phyloP scores from a whole-genome alignment of 2,113 vertebrate species.

The Parus major region DNA sequence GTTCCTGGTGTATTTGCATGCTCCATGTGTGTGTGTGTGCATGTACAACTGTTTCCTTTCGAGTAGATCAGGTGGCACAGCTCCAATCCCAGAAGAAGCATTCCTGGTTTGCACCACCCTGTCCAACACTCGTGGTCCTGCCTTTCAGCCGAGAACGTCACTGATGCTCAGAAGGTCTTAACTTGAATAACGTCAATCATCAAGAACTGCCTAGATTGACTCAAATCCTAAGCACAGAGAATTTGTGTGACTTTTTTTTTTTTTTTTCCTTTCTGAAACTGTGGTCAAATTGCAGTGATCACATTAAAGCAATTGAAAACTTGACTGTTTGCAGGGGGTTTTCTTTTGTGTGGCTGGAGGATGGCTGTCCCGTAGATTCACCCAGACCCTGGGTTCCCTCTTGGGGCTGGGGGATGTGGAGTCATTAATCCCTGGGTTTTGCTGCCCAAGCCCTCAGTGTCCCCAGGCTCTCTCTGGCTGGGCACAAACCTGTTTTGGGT shows the following conservation, averaged over 20 bases:
- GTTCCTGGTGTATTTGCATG: slow-evolving; percentile 7
- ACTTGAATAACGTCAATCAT: neutral
- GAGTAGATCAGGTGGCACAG: slow-evolving; percentile 21
- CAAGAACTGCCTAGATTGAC: slow-evolving; percentile 25
- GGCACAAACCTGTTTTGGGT: neutral
- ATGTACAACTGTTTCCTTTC: neutral
- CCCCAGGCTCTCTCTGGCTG: neutral
- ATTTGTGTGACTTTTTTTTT: neutral
- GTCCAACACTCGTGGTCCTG: neutral
- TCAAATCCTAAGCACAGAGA: slow-evolving; percentile 45
- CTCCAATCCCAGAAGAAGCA: slow-evolving; percentile 28
- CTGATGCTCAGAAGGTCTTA: slow-evolving; percentile 36
- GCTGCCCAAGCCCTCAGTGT: neutral
- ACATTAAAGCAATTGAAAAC: slow-evolving; percentile 64
- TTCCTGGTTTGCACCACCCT: neutral
- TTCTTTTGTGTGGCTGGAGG: slow-evolving; percentile 3
- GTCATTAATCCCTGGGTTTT: neutral
- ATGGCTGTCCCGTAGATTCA: neutral
- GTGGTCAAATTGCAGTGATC: slow-evolving; percentile 50
- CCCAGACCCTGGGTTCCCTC: neutral
- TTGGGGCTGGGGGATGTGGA: neutral
- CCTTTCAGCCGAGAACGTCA: slow-evolving; percentile 29
- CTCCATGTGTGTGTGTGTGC: neutral
- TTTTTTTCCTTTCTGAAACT: neutral
- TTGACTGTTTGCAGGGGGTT: slow-evolving; percentile 23